Evolutionary conservation across 2,888 invertebrate species (phyloP), one percentile per base, ranked within the genome.

Genomic region (Aphidius colemani): DNA sequence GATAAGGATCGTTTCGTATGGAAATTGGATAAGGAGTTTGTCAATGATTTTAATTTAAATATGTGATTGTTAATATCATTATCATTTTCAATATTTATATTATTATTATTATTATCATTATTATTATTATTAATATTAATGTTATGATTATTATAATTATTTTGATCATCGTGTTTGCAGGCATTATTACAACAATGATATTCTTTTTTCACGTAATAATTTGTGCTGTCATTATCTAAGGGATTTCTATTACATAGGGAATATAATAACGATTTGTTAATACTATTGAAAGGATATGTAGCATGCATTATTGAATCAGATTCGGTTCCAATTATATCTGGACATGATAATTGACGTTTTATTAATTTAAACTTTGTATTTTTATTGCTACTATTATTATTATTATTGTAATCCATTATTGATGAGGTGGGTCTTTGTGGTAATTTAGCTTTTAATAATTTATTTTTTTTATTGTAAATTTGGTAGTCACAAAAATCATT

Each of bases 1-100:
- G 78, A 79, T 77, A 82, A 78, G 78, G 75, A 78, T 73, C 79
- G 73, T 74, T 79, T 76, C 74, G 79, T 75, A 71, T 79, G 79
- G 78, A 78, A 73, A 66, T 70, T 75, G 68, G 75, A 76, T 67
- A 69, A 61, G 65, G 75, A 70, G 56, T 56, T 66, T 66, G 67
- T 63, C 30, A 30, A 30, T 30, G 30, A 30, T 30, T 30, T 30
- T 30, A 30, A 30, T 30, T 30, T 57, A 67, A 65, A 64, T 63
- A 61, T 64, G 67, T 59, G 40, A 57, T 55, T 46, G 50, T 58
- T 18, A 53, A 59, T 57, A 48, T 55, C 59, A 30, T 30, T 30
- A 30, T 5, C 5, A 30, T 30, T 30, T 5, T 30, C 5, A 30
- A 5, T 30, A 30, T 30, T 30, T 5, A 30, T 30, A 30, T 30